These are phyloP conservation scores for Empis livida DNA, from an alignment of 2,888 invertebrate genomes.

Conservation along the genomic window DNA sequence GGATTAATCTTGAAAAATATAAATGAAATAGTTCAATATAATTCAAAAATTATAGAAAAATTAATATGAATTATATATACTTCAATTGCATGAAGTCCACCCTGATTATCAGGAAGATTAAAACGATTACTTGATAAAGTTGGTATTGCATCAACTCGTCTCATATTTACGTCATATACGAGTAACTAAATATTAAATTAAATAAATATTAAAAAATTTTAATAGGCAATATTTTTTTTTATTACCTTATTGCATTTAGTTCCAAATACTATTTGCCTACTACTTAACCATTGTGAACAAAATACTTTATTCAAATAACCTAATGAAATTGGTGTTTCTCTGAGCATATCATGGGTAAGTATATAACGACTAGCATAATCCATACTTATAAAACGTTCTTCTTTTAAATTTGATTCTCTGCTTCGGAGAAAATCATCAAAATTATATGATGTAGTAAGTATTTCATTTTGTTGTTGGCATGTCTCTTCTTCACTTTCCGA, in stretches of 20 bases:
- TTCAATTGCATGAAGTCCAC: slow-evolving; percentile 88
- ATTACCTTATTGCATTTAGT: slow-evolving; percentile 91
- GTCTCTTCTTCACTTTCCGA: slow-evolving; percentile 79
- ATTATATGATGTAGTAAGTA: slow-evolving; percentile 67
- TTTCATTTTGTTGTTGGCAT: slow-evolving; percentile 54
- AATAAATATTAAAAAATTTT: background rate
- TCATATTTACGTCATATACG: slow-evolving; percentile 82
- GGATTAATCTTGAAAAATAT: slow-evolving; percentile 54
- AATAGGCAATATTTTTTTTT: too few relatives aligned
- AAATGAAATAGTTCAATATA: too few relatives aligned
- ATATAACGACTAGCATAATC: slow-evolving; percentile 80
- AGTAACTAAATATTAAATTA: too few relatives aligned
- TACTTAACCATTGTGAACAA: slow-evolving; percentile 91
- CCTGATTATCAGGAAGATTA: slow-evolving; percentile 46
- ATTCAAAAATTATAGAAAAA: too few relatives aligned
- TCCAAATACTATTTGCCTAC: slow-evolving; percentile 89
- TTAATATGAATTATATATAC: too few relatives aligned
- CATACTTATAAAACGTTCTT: slow-evolving; percentile 53
- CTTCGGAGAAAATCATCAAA: slow-evolving; percentile 75
- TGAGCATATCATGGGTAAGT: slow-evolving; percentile 78
- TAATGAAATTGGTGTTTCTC: slow-evolving; percentile 68
- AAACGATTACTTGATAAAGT: slow-evolving; percentile 53
- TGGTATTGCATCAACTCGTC: slow-evolving; percentile 79
- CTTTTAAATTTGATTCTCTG: slow-evolving; percentile 58
- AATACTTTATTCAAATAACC: slow-evolving; percentile 88